Evolutionary conservation across 2,113 vertebrate species (phyloP), one percentile per base, ranked within the genome.

Genomic region (Dicrurus megarhynchus): DNA sequence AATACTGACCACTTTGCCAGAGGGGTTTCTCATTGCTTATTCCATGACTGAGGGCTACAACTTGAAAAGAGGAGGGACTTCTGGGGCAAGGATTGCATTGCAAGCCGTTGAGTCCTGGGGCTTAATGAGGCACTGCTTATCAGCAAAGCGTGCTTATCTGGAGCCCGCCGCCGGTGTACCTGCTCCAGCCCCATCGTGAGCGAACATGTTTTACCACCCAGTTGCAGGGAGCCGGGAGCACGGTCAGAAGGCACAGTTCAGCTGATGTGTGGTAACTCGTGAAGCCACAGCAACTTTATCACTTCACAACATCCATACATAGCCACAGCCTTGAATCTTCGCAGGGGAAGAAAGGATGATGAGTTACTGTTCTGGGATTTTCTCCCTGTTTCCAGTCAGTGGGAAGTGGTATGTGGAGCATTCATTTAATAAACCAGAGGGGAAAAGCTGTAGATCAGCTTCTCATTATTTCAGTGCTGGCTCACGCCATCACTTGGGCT

Each of bases 281-380:
- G 86, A 96, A 95, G 96, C 96, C 91, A 7, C 95, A 95, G 91
- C 93, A 75, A 92, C 93, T 97, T 93, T 96, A 97, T 97, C 96
- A 60, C 94, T 97, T 87, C 86, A 39, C 94, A 90, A 96, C 96
- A 97, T 95, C 96, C 96, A 97, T 97, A 97, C 96, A 97, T 97
- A 96, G 96, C 95, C 92, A 94, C 92, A 90, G 90, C 94, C 92
- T 79, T 76, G 95, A 89, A 68, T 92, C 86, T 95, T 93, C 33
- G 30, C 83, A 81, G 94, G 90, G 90, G 78, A 93, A 96, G 89
- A 95, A 93, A 93, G 85, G 89, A 95, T 92, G 95, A 96, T 95
- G 93, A 92, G 93, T 96, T 93, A 94, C 95, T 96, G 93, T 95
- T 95, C 86, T 92, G 97, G 95, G 96, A 96, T 94, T 93, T 95